A percentile compares a stretch with the other conserved stretches of the same genome.
Evolutionary conservation across 2,888 invertebrate genomes (phyloP).

Genomic region (Lepidochitona cinerea): DNA sequence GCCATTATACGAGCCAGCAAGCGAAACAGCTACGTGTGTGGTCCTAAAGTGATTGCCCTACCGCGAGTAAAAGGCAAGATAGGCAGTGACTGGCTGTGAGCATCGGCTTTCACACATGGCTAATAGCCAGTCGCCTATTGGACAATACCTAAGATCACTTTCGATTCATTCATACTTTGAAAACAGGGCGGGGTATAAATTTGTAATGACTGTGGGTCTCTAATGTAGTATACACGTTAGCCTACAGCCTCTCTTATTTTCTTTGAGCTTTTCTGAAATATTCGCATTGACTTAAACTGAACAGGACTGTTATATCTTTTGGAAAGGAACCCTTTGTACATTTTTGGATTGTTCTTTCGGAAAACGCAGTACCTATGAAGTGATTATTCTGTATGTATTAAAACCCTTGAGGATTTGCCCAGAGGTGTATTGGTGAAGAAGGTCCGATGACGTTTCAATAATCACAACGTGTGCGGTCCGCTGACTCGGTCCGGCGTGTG

Average conservation of each 20-base stretch:
- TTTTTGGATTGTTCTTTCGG: no score
- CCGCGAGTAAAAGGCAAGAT: background rate
- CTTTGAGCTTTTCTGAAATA: no score
- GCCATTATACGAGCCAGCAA: constrained; percentile 1
- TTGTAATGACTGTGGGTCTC: no score
- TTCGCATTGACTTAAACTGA: no score
- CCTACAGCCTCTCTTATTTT: no score
- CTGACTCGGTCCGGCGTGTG: background rate
- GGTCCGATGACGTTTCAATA: background rate
- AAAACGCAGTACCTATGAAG: no score
- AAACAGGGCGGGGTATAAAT: background rate
- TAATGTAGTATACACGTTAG: no score
- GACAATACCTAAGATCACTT: background rate
- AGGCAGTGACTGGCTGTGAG: background rate
- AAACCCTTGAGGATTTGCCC: no score
- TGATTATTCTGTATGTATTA: no score
- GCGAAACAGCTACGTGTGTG: background rate
- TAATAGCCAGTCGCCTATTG: background rate
- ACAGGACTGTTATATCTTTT: no score
- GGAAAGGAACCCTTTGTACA: no score
- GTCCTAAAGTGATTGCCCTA: constrained; percentile 2
- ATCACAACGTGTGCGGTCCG: constrained; percentile 1
- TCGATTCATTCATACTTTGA: background rate
- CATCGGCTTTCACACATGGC: background rate
- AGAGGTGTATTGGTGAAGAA: no score